Percentiles rank a stretch among this genome's conserved stretches.
Conservation (phyloP, 35 echinoderm and acorn worm species). For the Ophiothrix spiculata region DNA sequence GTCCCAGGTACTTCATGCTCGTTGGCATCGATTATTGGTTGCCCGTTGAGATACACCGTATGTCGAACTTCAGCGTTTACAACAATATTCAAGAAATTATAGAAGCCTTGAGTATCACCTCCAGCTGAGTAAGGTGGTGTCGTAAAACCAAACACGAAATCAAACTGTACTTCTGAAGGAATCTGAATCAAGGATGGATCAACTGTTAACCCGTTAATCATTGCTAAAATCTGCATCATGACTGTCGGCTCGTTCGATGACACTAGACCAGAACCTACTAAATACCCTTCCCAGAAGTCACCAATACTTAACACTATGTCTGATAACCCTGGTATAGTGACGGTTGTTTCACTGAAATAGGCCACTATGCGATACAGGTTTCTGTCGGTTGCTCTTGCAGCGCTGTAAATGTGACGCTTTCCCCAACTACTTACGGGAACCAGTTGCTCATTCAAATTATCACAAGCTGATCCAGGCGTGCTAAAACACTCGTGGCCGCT, state of each 20-base stretch:
- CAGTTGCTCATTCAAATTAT: conserved; percentile 50
- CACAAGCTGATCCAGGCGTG: conserved; percentile 30
- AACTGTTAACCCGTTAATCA: conserved; percentile 29
- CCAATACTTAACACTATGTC: conserved; percentile 13
- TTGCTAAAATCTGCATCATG: conserved; percentile 39
- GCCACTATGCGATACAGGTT: conserved; percentile 40
- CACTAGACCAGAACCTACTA: conserved; percentile 39
- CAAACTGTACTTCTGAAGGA: conserved; percentile 59
- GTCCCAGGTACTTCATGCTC: conserved; percentile 22
- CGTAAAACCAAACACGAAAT: conserved; percentile 53
- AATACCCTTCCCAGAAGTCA: conserved; percentile 44
- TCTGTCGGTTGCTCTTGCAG: background rate
- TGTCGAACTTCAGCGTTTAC: conserved; percentile 33
- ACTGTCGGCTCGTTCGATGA: conserved; percentile 35
- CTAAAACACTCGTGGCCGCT: conserved; percentile 40
- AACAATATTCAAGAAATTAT: conserved; percentile 63
- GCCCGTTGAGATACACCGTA: conserved; percentile 35
- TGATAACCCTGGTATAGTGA: conserved; percentile 27
- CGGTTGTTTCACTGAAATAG: conserved; percentile 33
- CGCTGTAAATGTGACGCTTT: conserved; percentile 46
- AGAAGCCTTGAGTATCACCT: conserved; percentile 13
- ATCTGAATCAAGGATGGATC: conserved; percentile 67
- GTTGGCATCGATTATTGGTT: background rate
- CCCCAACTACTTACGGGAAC: conserved; percentile 70
- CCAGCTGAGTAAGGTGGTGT: conserved; percentile 60